These are phyloP conservation scores for Lampris incognitus DNA, from an alignment of 2,113 vertebrate genomes.

Conservation along the genomic window DNA sequence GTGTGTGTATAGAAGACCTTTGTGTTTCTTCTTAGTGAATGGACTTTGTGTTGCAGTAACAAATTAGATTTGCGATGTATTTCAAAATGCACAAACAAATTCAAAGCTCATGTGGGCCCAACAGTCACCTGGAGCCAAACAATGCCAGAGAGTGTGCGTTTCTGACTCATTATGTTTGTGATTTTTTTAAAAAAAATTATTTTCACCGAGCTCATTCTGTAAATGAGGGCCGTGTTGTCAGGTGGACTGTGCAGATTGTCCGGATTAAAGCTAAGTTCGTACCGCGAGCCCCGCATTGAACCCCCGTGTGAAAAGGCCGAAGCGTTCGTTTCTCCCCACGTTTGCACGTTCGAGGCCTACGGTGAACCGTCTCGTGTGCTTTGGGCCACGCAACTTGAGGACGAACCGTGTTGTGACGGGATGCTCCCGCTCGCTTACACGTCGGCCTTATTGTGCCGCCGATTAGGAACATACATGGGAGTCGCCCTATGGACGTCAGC, in stretches of 20 bases:
- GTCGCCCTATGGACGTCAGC: slow-evolving; percentile 63
- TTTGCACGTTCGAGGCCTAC: neutral
- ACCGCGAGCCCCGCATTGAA: no score
- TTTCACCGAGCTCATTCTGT: no score
- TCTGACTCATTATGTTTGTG: slow-evolving; percentile 1
- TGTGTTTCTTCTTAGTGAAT: slow-evolving; percentile 50
- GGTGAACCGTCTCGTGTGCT: slow-evolving; percentile 45
- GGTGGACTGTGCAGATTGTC: no score
- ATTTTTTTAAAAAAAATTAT: no score
- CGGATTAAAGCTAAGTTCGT: no score
- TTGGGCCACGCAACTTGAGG: slow-evolving; percentile 59
- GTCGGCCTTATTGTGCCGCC: slow-evolving; percentile 46
- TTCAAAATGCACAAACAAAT: slow-evolving; percentile 30
- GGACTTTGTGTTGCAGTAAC: slow-evolving; percentile 39
- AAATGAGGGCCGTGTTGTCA: no score
- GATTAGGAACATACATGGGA: slow-evolving; percentile 71
- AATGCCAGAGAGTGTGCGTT: slow-evolving; percentile 8
- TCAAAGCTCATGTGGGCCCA: neutral
- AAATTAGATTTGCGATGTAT: slow-evolving; percentile 28
- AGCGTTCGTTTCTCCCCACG: no score
- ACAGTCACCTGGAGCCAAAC: slow-evolving; percentile 17
- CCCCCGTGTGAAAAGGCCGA: no score
- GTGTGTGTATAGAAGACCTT: slow-evolving; percentile 1
- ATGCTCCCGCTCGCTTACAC: slow-evolving; percentile 51
- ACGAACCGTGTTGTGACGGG: slow-evolving; percentile 59